Base-by-base conservation (phyloP, 2,888 invertebrate genomes). In the Pocota personata region DNA sequence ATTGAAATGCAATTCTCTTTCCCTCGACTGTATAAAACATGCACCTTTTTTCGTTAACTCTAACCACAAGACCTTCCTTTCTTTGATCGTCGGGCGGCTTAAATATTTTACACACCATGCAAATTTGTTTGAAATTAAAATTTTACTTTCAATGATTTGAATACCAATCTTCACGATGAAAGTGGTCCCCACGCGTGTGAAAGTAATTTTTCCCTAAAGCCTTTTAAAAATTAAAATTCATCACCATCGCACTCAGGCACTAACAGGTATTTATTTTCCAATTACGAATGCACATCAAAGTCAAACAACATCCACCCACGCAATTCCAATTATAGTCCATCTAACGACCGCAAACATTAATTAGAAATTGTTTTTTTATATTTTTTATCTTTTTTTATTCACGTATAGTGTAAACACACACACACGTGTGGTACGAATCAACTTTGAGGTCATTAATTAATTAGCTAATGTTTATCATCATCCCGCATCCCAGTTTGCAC, bases 401-500 rank as follows among this genome's bases (percentile, higher is more conserved):
- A n/a, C 12, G 8, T 35, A n/a, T 27, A 16, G 4, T 48, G 7
- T 27, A 16, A 4, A 10, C 24, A 37, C 30, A 40, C 35, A 37
- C n/a, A n/a, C 12, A 35, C 35, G 37, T 46, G 35, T 30, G 37
- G 10, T 58, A 19, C 8, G 12, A 48, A 35, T 35, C 16, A 30
- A 37, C 21, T 48, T 35, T 37, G 57, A n/a, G 48, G 58, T 37
- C 12, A 35, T 58, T 58, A 67, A 79, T 73, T 79, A 79, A 73
- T 79, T 79, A 79, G 48, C 37, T 16, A 58, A 58, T 27, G 37
- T 30, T 37, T 64, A 37, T 46, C 43, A 21, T 30, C 60, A 6
- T 1, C 35, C 24, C 3, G 48, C 14, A 12, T 40, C 37, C 12
- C n/a, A 14, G n/a, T 14, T 57, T 32, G n/a, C 43, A 21, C 6